Conservation (phyloP, 2,113 vertebrate genomes). For the Coturnix japonica region DNA sequence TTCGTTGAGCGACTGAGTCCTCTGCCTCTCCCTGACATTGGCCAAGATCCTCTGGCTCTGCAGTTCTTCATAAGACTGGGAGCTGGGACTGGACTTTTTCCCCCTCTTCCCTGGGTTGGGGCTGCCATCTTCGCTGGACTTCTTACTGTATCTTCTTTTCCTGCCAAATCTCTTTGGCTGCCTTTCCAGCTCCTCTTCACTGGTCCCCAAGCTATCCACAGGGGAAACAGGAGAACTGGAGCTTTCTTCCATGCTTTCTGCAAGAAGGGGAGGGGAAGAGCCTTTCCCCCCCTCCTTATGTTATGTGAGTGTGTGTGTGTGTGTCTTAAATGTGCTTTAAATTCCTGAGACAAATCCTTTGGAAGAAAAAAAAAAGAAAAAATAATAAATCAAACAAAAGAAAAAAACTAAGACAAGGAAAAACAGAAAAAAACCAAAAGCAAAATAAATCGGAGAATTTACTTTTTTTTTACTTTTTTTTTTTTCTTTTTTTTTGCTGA, state of each 20-base stretch:
- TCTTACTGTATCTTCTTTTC: slow-evolving; percentile 88
- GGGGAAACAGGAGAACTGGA: slow-evolving; percentile 95
- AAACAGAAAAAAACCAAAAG: no score
- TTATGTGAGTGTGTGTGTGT: slow-evolving; percentile 46
- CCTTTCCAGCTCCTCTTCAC: slow-evolving; percentile 91
- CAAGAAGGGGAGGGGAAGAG: slow-evolving; percentile 76
- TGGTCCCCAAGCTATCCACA: slow-evolving; percentile 93
- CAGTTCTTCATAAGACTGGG: slow-evolving; percentile 93
- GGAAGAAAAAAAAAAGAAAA: not conserved
- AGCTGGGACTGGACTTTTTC: slow-evolving; percentile 91
- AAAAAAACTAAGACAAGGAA: no score
- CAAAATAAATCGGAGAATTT: no score
- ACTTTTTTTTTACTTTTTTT: slow-evolving; percentile 28
- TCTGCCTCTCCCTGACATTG: slow-evolving; percentile 93
- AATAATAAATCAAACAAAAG: no score
- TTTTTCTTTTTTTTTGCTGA: slow-evolving; percentile 46
- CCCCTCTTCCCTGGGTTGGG: slow-evolving; percentile 90
- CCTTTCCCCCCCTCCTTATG: slow-evolving; percentile 69
- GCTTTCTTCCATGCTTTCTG: slow-evolving; percentile 88
- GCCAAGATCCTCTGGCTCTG: slow-evolving; percentile 95
- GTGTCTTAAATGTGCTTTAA: slow-evolving; percentile 74
- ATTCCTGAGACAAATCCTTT: slow-evolving; percentile 77
- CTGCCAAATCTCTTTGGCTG: slow-evolving; percentile 89
- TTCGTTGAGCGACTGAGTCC: slow-evolving; percentile 96
- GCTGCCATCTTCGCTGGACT: slow-evolving; percentile 89